A percentile compares a stretch with the other conserved stretches of the same genome.
These are phyloP conservation scores for Lissocephala sabroskyi DNA, from an alignment of 2,888 invertebrate species.

Conservation along the genomic window DNA sequence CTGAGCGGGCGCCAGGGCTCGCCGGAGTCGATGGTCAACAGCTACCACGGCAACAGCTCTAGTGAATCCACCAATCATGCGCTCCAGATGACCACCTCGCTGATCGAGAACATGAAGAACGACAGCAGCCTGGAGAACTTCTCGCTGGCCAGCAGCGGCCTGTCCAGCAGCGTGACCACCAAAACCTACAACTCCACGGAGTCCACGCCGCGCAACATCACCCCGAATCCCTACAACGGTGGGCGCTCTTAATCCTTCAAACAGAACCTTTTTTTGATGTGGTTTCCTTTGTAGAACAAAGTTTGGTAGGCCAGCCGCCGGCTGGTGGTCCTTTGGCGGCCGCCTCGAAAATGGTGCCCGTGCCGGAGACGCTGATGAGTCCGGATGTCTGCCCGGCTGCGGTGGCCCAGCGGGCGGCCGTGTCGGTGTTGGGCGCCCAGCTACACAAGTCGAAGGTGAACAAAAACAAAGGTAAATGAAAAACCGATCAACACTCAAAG, in stretches of 20 bases:
- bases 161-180: conserved; percentile 58
- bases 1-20: conserved; percentile 75
- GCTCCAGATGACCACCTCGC: conserved; percentile 71
- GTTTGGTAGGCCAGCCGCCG: conserved; percentile 40
- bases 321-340: conserved; percentile 79
- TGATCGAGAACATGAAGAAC: conserved; percentile 72
- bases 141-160: conserved; percentile 42
- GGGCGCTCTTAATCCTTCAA: background rate
- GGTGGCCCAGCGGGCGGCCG: conserved; percentile 66
- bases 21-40: conserved; percentile 82
- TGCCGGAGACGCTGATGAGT: conserved; percentile 90
- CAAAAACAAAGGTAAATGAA: conserved; percentile 67
- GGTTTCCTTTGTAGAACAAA: conserved; percentile 50
- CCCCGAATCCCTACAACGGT: conserved; percentile 71
- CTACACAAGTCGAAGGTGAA: conserved; percentile 67
- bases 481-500: background rate
- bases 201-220: conserved; percentile 69
- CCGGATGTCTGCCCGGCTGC: conserved; percentile 76
- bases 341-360: conserved; percentile 89
- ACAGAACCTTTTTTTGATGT: conserved; percentile 1
- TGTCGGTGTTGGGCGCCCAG: conserved; percentile 65
- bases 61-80: conserved; percentile 64
- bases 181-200: conserved; percentile 69
- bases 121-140: conserved; percentile 76
- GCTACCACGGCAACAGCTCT: conserved; percentile 77